Conservation (phyloP, 2,797 vertebrate species). For the Alauda arvensis region DNA sequence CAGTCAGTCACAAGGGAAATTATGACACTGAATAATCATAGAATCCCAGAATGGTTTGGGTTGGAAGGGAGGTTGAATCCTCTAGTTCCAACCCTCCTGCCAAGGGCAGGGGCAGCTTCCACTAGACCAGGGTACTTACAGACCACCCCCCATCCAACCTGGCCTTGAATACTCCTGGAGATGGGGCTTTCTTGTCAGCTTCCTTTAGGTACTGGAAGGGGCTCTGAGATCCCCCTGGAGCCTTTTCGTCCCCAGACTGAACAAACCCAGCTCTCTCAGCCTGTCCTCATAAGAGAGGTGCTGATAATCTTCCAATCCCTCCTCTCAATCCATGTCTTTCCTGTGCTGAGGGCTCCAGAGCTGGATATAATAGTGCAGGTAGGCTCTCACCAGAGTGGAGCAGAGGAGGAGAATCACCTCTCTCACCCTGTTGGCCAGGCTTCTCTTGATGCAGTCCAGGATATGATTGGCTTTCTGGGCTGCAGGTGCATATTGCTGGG, state of each 20-base stretch:
- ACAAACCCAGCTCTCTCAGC: background rate
- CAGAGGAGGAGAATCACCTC: background rate
- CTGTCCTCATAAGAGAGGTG: background rate
- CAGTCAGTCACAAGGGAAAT: background rate
- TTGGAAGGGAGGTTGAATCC: background rate
- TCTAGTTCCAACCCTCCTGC: background rate
- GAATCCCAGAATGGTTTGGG: background rate
- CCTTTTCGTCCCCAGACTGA: background rate
- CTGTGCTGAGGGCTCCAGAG: background rate
- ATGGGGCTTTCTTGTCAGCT: background rate
- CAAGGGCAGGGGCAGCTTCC: background rate
- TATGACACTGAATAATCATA: background rate
- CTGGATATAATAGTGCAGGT: background rate
- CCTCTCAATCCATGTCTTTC: rapidly evolving
- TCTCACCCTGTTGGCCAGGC: background rate
- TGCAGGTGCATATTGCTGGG: background rate
- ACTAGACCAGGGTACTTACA: background rate
- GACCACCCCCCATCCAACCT: background rate
- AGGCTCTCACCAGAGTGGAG: background rate
- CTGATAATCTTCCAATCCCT: background rate
- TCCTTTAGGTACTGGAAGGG: background rate
- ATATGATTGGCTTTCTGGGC: background rate
- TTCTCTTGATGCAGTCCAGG: background rate
- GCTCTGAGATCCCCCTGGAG: background rate
- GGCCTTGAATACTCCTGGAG: background rate